Conservation (phyloP, 2,113 vertebrate genomes). For the Scophthalmus maximus region DNA sequence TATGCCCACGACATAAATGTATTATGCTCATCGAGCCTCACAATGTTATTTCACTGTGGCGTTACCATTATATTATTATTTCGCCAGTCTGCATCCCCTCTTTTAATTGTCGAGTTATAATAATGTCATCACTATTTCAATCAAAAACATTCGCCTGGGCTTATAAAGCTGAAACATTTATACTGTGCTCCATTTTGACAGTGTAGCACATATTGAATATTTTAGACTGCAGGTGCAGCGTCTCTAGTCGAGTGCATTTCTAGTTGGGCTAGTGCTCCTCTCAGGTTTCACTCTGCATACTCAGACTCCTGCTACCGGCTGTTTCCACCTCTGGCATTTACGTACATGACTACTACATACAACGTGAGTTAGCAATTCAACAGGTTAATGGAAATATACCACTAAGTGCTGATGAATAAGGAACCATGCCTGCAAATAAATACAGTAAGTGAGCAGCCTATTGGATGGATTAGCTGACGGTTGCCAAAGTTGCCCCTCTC, state of each 20-base stretch:
- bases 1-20: neutral
- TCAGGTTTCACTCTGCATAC: neutral
- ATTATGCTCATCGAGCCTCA: neutral
- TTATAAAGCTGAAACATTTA: neutral
- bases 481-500: neutral
- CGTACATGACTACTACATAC: constrained; percentile 11
- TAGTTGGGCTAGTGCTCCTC: neutral
- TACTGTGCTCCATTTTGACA: too few relatives aligned
- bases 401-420: neutral
- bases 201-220: neutral
- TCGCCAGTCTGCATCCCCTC: too few relatives aligned
- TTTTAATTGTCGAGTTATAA: neutral
- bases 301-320: neutral
- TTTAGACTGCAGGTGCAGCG: neutral
- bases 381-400: neutral
- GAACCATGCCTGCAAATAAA: constrained; percentile 12
- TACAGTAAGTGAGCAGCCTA: constrained; percentile 13
- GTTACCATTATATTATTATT: neutral
- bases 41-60: neutral
- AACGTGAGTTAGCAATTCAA: neutral
- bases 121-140: neutral
- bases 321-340: neutral
- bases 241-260: neutral
- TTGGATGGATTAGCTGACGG: neutral
- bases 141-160: neutral